Conservation (phyloP, 2,888 invertebrate species). For the Phortica okadai region DNA sequence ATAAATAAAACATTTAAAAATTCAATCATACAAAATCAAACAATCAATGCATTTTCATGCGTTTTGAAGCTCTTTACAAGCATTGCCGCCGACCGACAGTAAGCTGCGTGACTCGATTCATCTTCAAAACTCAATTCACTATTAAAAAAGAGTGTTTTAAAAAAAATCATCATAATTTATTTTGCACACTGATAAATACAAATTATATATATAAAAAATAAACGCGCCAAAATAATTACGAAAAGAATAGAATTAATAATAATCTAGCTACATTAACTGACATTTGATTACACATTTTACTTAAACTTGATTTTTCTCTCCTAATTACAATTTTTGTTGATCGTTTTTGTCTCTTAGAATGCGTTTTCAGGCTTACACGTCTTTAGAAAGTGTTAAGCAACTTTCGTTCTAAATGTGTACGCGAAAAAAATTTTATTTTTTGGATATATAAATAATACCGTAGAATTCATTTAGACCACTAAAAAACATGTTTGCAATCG, state of each 20-base stretch:
- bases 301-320: background rate
- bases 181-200: constrained; percentile 70
- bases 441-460: constrained; percentile 63
- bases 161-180: constrained; percentile 66
- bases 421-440: constrained; percentile 13
- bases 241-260: constrained; percentile 53
- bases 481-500: background rate
- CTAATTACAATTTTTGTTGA: constrained; percentile 14
- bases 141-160: constrained; percentile 46
- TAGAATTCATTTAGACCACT: constrained; percentile 52
- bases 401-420: background rate
- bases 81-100: background rate
- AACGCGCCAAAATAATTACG: constrained; percentile 53
- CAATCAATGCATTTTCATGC: constrained; percentile 18
- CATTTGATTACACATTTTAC: constrained; percentile 26
- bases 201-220: constrained; percentile 61
- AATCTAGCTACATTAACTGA: constrained; percentile 22
- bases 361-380: background rate
- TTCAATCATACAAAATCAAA: constrained; percentile 19
- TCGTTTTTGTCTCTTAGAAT: background rate
- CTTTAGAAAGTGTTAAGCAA: background rate
- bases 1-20: constrained; percentile 11
- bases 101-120: constrained; percentile 13
- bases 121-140: constrained; percentile 53
- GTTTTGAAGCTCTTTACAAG: background rate